Evolutionary conservation across 2,797 vertebrate species (phyloP).

Genomic region (Acropternis orthonyx): DNA sequence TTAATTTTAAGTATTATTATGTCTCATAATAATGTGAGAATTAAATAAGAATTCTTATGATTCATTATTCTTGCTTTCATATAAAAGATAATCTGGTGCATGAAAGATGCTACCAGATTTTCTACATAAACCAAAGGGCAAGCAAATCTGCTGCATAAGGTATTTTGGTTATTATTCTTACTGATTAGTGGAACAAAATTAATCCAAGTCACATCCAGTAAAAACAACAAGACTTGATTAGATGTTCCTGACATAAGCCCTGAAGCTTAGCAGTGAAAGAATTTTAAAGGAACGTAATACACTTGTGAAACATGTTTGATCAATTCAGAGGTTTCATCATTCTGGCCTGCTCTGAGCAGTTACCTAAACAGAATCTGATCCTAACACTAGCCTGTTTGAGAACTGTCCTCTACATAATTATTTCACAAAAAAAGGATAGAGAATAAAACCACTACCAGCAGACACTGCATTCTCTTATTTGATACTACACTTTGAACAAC

Average conservation of each 20-base stretch:
- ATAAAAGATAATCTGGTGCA: neutral
- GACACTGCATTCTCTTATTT: neutral
- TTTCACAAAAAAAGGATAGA: neutral
- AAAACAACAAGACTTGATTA: conserved; percentile 7
- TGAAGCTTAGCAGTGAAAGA: neutral
- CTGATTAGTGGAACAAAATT: neutral
- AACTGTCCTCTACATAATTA: neutral
- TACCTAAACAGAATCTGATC: neutral
- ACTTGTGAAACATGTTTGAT: neutral
- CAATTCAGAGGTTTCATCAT: neutral
- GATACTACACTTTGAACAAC: neutral
- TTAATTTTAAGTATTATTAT: neutral
- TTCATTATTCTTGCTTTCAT: neutral
- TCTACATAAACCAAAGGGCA: neutral
- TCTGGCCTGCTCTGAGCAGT: neutral
- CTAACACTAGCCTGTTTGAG: neutral
- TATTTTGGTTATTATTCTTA: conserved; percentile 1
- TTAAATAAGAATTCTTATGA: neutral
- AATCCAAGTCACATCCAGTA: conserved; percentile 3
- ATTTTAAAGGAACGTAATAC: neutral
- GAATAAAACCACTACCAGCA: neutral
- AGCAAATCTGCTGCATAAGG: neutral
- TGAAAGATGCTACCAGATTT: neutral
- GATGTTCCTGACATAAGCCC: neutral
- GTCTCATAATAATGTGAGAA: neutral